phyloP scores from a whole-genome alignment of 2,797 vertebrate species.

The Spheniscus humboldti region DNA sequence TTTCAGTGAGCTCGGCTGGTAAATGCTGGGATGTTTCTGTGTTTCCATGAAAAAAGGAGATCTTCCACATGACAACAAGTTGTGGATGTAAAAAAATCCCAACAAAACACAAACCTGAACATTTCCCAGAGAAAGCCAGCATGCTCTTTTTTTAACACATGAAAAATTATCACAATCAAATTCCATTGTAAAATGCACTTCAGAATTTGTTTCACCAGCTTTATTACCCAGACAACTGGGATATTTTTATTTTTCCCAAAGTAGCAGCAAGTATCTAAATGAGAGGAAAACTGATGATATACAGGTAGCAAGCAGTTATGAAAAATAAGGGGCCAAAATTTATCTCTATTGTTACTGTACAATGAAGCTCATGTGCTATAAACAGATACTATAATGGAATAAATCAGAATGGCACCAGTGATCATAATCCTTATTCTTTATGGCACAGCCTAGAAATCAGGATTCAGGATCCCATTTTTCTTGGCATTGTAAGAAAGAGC shows the following conservation, averaged over 20 bases:
- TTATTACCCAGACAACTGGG: slow-evolving; percentile 28
- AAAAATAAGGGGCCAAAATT: slow-evolving; percentile 16
- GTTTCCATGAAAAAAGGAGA: neutral
- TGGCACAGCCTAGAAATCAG: neutral
- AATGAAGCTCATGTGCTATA: neutral
- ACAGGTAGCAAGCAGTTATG: neutral
- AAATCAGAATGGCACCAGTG: neutral
- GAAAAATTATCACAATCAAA: slow-evolving; percentile 52
- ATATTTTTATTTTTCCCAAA: neutral
- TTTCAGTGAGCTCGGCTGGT: neutral
- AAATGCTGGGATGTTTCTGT: neutral
- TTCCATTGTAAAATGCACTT: slow-evolving; percentile 7
- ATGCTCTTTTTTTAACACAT: neutral
- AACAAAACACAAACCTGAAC: neutral
- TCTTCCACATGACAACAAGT: neutral
- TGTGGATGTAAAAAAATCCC: neutral
- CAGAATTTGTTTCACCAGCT: neutral
- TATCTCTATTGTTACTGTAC: neutral
- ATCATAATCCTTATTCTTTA: neutral
- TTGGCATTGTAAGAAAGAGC: neutral
- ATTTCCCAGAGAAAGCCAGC: neutral
- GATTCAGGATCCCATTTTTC: neutral
- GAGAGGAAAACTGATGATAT: slow-evolving; percentile 1
- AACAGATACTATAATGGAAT: neutral
- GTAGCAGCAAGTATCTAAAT: neutral